Conservation (phyloP, 2,113 vertebrate species). For the Rhinopithecus roxellana region DNA sequence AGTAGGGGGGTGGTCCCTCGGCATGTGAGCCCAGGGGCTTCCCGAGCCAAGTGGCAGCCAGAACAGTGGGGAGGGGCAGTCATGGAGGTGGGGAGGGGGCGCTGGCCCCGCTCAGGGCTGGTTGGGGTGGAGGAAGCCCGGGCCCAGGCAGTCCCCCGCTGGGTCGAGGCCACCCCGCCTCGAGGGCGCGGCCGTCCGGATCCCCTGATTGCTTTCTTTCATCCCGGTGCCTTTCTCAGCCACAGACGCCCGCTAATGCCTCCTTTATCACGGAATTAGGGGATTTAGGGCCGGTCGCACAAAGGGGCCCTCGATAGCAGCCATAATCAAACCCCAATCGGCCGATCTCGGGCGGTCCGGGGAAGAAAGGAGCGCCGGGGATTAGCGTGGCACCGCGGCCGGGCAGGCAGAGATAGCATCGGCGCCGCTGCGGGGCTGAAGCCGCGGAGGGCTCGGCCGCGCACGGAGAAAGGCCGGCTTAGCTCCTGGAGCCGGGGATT, state of each 20-base stretch:
- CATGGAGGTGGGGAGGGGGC: too few relatives aligned
- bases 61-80: too few relatives aligned
- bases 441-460: neutral
- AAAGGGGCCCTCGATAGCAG: conserved; percentile 89
- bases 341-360: conserved; percentile 87
- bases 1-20: neutral
- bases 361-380: conserved; percentile 85
- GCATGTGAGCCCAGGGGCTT: neutral
- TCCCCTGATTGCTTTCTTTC: conserved; percentile 91
- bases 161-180: neutral
- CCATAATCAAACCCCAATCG: conserved; percentile 90
- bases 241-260: conserved; percentile 90
- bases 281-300: conserved; percentile 92
- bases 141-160: neutral
- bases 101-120: neutral
- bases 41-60: neutral
- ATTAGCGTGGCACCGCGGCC: conserved; percentile 79
- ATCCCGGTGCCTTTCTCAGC: conserved; percentile 89
- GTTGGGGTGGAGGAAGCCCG: neutral
- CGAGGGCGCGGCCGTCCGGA: conserved; percentile 85
- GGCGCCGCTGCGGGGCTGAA: neutral
- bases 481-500: conserved; percentile 85
- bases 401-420: conserved; percentile 60
- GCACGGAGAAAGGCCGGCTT: conserved; percentile 78
- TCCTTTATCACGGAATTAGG: conserved; percentile 95